These are phyloP conservation scores for Perccottus glenii DNA, from an alignment of 2,113 vertebrate species.

Conservation along the genomic window DNA sequence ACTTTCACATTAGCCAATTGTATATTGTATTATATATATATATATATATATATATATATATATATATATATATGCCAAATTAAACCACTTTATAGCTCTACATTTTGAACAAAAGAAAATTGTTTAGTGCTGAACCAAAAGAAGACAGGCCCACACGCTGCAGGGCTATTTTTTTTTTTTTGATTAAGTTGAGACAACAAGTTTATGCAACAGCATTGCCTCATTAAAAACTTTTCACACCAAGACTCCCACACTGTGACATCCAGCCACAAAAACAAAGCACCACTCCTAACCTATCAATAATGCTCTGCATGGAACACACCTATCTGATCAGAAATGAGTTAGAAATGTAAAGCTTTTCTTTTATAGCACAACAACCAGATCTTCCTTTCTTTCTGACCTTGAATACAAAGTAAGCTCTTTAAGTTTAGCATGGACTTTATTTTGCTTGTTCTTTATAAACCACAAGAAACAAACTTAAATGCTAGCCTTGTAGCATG, in stretches of 20 bases:
- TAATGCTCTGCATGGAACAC: constrained; percentile 49
- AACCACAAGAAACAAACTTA: background rate
- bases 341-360: constrained; percentile 45
- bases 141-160: constrained; percentile 40
- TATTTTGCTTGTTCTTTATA: background rate
- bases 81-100: background rate
- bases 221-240: constrained; percentile 58
- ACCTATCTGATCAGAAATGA: constrained; percentile 54
- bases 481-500: constrained; percentile 16
- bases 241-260: constrained; percentile 36
- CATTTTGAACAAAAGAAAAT: background rate
- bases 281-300: constrained; percentile 29
- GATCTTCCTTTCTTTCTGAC: constrained; percentile 57
- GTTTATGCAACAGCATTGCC: constrained; percentile 32
- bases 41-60: too few relatives aligned
- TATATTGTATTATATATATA: too few relatives aligned
- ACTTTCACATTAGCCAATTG: background rate
- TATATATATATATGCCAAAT: too few relatives aligned
- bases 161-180: constrained; percentile 20
- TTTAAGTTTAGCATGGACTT: constrained; percentile 1
- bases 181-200: constrained; percentile 41
- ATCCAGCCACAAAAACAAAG: constrained; percentile 35
- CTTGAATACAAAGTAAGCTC: constrained; percentile 59
- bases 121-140: background rate
- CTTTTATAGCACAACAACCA: constrained; percentile 40